Conservation (phyloP, 2,113 vertebrate species). For the Lates calcarifer region DNA sequence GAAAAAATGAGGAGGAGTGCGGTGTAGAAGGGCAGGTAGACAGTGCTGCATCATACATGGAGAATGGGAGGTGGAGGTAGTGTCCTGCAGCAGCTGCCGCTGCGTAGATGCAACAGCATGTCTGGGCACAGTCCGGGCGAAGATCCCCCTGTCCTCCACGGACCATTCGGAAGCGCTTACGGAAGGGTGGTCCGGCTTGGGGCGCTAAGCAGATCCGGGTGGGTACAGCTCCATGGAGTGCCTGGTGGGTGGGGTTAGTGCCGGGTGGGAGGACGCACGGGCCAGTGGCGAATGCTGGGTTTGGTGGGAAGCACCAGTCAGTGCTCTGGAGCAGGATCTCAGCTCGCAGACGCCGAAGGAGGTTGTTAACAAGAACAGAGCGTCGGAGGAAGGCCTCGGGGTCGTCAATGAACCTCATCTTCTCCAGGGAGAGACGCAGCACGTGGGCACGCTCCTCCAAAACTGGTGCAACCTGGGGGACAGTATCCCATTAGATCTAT, state of each 20-base stretch:
- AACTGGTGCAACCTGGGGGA: slow-evolving; percentile 88
- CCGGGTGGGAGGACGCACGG: slow-evolving; percentile 60
- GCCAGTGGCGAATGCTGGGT: slow-evolving; percentile 45
- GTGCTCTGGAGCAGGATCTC: slow-evolving; percentile 94
- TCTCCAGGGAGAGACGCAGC: slow-evolving; percentile 96
- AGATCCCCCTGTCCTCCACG: slow-evolving; percentile 81
- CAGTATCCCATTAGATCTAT: slow-evolving; percentile 5
- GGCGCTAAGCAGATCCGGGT: slow-evolving; percentile 89
- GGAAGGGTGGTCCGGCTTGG: slow-evolving; percentile 87
- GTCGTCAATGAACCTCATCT: slow-evolving; percentile 96
- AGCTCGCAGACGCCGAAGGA: slow-evolving; percentile 92
- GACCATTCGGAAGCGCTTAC: slow-evolving; percentile 92
- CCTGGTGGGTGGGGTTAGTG: slow-evolving; percentile 69
- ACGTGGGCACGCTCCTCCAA: slow-evolving; percentile 95
- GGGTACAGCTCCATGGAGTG: slow-evolving; percentile 80
- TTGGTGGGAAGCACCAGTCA: slow-evolving; percentile 92
- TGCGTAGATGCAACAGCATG: slow-evolving; percentile 95
- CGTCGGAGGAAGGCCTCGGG: slow-evolving; percentile 95
- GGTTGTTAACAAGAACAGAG: slow-evolving; percentile 96
- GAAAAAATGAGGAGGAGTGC: slow-evolving; percentile 75
- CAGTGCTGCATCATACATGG: slow-evolving; percentile 85
- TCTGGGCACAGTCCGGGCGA: slow-evolving; percentile 87
- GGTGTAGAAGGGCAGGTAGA: slow-evolving; percentile 75
- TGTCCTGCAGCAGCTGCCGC: slow-evolving; percentile 87
- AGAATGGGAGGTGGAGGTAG: slow-evolving; percentile 92